Evolutionary conservation across 1,140 invertebrate species (phyloP).

Genomic region (Amphibalanus amphitrite): DNA sequence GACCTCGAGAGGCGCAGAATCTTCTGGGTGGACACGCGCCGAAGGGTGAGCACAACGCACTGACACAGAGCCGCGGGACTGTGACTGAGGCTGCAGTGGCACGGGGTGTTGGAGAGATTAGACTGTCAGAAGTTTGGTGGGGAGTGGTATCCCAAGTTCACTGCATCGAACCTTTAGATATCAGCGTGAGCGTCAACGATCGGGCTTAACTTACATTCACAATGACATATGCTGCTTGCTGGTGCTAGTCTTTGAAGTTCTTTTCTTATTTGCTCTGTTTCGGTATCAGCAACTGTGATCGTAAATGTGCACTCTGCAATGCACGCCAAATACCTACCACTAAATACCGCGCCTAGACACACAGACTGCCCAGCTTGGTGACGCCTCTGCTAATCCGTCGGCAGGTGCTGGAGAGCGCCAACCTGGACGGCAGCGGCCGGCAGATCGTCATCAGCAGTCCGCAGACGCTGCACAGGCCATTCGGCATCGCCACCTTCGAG

Average conservation of each 20-base stretch:
- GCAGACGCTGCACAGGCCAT: conserved; percentile 28
- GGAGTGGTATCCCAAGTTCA: neutral
- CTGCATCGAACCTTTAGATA: neutral
- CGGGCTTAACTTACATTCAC: neutral
- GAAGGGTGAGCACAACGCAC: too few relatives aligned
- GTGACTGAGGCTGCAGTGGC: too few relatives aligned
- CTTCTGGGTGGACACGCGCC: conserved; percentile 28
- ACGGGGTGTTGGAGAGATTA: conserved; percentile 14
- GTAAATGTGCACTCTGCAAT: too few relatives aligned
- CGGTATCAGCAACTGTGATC: too few relatives aligned
- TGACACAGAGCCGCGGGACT: too few relatives aligned
- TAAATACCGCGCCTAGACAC: too few relatives aligned
- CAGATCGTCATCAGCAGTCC: conserved; percentile 49
- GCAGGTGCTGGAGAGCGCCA: conserved; percentile 28
- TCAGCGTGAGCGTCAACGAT: neutral
- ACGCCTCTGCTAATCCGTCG: too few relatives aligned
- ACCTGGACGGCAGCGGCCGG: conserved; percentile 28
- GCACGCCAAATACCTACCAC: too few relatives aligned
- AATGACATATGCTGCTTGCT: too few relatives aligned
- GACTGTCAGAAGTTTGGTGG: neutral
- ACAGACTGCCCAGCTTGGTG: too few relatives aligned
- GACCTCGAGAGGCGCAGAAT: conserved; percentile 29
- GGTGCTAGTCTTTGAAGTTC: too few relatives aligned
- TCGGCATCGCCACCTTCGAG: conserved; percentile 35
- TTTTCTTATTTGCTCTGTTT: too few relatives aligned